A percentile compares a stretch with the other conserved stretches of the same genome.
These are phyloP conservation scores for Coptodon rendalli DNA, from an alignment of 2,113 vertebrate genomes.

Conservation along the genomic window DNA sequence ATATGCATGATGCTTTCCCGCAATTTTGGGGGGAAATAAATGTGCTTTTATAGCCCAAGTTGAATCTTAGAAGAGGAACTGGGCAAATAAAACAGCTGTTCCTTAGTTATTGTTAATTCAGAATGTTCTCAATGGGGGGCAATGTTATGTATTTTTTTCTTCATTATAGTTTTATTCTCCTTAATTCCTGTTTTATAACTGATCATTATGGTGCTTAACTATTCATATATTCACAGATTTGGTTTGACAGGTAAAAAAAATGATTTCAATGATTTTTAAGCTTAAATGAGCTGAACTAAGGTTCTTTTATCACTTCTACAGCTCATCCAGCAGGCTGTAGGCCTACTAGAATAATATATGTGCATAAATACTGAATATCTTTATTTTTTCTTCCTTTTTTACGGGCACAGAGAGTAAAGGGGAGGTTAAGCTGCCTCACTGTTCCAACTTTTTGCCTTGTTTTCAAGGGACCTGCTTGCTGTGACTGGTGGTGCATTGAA, in stretches of 20 bases:
- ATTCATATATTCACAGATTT: not conserved
- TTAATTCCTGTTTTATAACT: not conserved
- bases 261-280: not conserved
- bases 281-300: not conserved
- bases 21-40: slow-evolving; percentile 14
- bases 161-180: not conserved
- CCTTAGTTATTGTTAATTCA: not conserved
- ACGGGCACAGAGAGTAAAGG: not conserved
- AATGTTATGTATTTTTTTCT: not conserved
- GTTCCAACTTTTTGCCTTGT: not conserved
- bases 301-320: not conserved
- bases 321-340: not conserved
- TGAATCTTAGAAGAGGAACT: not conserved
- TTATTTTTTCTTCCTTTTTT: not conserved
- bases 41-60: slow-evolving; percentile 6
- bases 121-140: not conserved
- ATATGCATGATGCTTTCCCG: slow-evolving; percentile 14
- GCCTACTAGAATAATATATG: not conserved
- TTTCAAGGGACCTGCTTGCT: slow-evolving; percentile 6
- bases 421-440: not conserved
- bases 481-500: slow-evolving; percentile 37
- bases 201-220: not conserved
- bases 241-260: not conserved
- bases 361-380: slow-evolving; percentile 1
- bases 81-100: not conserved